These are phyloP conservation scores for Crocidura indochinensis DNA, from an alignment of 2,797 vertebrate genomes.

Conservation along the genomic window DNA sequence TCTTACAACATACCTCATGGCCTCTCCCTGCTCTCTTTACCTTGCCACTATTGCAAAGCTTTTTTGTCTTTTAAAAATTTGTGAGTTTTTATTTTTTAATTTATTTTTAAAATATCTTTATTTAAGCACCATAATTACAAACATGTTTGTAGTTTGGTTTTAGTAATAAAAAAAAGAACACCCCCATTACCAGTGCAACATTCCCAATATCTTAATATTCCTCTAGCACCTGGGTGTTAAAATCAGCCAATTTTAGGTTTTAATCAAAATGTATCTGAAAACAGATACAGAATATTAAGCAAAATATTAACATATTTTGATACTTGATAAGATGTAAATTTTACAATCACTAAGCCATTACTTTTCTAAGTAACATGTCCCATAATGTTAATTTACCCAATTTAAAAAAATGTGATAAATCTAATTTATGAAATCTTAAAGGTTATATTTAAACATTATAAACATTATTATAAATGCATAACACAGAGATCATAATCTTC, in stretches of 20 bases:
- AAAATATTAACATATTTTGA: neutral
- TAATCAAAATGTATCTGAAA: constrained; percentile 41
- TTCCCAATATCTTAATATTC: neutral
- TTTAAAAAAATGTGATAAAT: constrained; percentile 48
- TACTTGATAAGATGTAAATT: constrained; percentile 50
- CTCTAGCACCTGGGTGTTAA: neutral
- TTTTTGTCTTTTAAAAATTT: no score
- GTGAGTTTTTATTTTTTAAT: no score
- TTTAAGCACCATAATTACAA: no score
- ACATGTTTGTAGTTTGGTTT: no score
- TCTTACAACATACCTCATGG: neutral
- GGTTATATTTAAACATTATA: no score
- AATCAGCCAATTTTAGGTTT: neutral
- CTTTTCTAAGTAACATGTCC: constrained; percentile 51
- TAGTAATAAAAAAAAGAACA: no score
- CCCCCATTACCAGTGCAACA: no score
- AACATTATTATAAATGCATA: no score
- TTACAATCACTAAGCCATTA: constrained; percentile 63
- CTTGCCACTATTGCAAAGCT: no score
- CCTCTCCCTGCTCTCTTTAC: neutral
- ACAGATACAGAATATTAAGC: neutral
- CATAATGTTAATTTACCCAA: constrained; percentile 55
- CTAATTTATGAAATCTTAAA: no score
- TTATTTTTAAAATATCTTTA: no score
- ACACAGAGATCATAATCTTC: neutral